Conservation (phyloP, 2,888 invertebrate species). For the Sesia apiformis region DNA sequence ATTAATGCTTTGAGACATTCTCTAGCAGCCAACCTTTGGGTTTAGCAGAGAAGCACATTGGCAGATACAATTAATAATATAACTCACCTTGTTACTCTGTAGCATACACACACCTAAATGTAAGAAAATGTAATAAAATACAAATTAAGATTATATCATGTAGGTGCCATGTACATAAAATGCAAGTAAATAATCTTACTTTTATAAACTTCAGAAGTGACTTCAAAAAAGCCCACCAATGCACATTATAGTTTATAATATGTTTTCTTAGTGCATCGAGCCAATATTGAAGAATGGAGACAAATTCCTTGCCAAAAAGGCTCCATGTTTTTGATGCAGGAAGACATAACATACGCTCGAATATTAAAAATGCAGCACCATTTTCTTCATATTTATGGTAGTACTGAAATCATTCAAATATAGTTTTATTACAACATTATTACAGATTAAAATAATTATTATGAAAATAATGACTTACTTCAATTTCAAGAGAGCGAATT, state of each 20-base stretch:
- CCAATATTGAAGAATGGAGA: slow-evolving; percentile 44
- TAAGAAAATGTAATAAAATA: no score
- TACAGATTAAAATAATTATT: neutral
- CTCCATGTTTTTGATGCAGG: slow-evolving; percentile 46
- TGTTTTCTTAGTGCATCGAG: slow-evolving; percentile 41
- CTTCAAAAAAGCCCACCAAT: slow-evolving; percentile 51
- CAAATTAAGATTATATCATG: no score
- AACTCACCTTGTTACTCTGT: no score
- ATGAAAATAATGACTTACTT: slow-evolving; percentile 25
- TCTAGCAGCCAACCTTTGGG: no score
- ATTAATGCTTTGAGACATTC: no score
- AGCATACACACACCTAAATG: no score
- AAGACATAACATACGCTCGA: slow-evolving; percentile 30
- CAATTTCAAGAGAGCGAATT: slow-evolving; percentile 41
- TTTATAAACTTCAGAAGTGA: slow-evolving; percentile 35
- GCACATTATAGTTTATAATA: slow-evolving; percentile 27
- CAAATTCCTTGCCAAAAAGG: slow-evolving; percentile 37
- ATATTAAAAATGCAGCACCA: slow-evolving; percentile 40
- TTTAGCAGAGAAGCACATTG: no score
- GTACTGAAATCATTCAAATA: slow-evolving; percentile 29
- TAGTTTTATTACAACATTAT: neutral
- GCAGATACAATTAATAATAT: no score
- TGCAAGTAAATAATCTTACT: slow-evolving; percentile 18
- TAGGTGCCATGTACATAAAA: no score
- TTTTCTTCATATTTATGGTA: slow-evolving; percentile 42